Evolutionary conservation across 2,888 invertebrate species (phyloP).

Genomic region (Morpho achilles): DNA sequence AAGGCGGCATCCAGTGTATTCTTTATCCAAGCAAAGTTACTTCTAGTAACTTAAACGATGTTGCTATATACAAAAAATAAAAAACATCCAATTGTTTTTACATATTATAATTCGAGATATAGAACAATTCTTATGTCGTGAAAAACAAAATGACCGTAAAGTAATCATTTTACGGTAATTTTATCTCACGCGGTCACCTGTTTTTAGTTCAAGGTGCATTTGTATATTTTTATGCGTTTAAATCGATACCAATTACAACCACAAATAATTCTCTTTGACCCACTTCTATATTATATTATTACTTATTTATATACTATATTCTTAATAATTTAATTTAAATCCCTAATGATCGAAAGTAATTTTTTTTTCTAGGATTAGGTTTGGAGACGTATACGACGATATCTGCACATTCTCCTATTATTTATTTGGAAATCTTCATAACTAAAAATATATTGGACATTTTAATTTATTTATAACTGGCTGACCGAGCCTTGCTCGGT

Average conservation of each 20-base stretch:
- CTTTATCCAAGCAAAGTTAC: too few species aligned
- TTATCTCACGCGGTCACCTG: slow-evolving; percentile 16
- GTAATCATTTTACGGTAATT: slow-evolving; percentile 20
- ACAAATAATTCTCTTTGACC: slow-evolving; percentile 5
- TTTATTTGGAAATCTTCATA: too few species aligned
- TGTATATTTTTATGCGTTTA: slow-evolving; percentile 12
- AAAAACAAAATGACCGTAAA: slow-evolving; percentile 12
- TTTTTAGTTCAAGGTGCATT: slow-evolving; percentile 24
- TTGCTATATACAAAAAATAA: not conserved
- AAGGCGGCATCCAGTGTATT: too few species aligned
- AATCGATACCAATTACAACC: slow-evolving; percentile 8
- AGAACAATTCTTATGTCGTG: not conserved
- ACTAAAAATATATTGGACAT: too few species aligned
- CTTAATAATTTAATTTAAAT: too few species aligned
- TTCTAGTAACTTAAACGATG: too few species aligned
- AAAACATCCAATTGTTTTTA: not conserved
- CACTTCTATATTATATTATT: not conserved
- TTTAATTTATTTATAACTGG: too few species aligned
- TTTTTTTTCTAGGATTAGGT: too few species aligned
- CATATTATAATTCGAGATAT: not conserved
- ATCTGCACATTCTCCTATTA: too few species aligned
- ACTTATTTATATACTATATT: not conserved
- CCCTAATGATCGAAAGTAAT: too few species aligned
- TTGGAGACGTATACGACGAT: too few species aligned
- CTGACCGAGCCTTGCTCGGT: too few species aligned